Conservation (phyloP, 2,797 vertebrate species). For the Prionace glauca region DNA sequence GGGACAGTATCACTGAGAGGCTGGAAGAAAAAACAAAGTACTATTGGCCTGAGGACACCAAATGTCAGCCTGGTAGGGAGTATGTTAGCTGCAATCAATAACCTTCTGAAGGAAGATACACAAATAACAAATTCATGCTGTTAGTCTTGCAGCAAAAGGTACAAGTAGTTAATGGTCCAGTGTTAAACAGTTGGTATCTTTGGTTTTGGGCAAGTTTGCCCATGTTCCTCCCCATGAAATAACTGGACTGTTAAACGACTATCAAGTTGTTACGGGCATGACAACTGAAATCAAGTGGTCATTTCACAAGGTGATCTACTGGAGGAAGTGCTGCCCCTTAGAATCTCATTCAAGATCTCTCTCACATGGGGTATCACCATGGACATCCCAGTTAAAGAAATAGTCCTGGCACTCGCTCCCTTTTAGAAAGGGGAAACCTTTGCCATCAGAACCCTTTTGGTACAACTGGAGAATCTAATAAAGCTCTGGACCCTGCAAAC, state of each 20-base stretch:
- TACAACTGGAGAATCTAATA: background rate
- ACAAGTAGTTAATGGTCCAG: background rate
- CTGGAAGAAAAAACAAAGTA: background rate
- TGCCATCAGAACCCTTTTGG: background rate
- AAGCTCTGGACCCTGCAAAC: background rate
- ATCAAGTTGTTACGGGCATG: background rate
- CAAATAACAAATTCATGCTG: background rate
- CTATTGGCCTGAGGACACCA: background rate
- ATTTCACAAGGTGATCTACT: background rate
- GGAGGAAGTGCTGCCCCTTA: background rate
- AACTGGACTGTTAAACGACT: background rate
- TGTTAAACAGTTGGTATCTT: background rate
- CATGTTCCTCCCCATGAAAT: background rate
- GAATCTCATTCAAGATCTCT: background rate
- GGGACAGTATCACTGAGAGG: background rate
- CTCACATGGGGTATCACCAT: background rate
- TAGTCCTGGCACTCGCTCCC: background rate
- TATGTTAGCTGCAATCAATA: background rate
- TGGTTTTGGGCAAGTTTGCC: background rate
- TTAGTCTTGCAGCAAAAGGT: background rate
- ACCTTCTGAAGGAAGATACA: background rate
- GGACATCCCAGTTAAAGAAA: background rate
- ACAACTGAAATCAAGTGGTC: background rate
- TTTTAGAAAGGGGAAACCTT: background rate
- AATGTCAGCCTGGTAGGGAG: constrained; percentile 4